Conservation (phyloP, 2,113 vertebrate species). For the Accipiter virgatus region DNA sequence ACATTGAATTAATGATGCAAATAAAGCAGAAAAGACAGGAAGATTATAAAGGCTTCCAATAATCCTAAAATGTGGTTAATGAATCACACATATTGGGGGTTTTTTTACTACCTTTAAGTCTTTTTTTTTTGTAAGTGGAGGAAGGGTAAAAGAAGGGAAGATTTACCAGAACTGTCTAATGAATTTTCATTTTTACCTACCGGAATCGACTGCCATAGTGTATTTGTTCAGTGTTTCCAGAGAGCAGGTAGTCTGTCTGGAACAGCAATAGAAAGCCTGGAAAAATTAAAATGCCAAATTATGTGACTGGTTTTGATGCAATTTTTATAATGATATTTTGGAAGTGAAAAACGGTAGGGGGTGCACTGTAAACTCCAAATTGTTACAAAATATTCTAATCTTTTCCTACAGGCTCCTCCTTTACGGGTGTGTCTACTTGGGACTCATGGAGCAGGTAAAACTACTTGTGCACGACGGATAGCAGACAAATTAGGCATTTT, state of each 20-base stretch:
- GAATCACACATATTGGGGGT: not conserved
- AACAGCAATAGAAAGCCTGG: not conserved
- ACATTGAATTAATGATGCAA: not conserved
- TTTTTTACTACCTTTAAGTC: not conserved
- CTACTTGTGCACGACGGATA: constrained; percentile 76
- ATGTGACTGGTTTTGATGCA: not conserved
- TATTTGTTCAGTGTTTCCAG: not conserved
- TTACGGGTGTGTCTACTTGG: constrained; percentile 86
- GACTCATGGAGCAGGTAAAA: constrained; percentile 86
- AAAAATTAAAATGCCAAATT: not conserved
- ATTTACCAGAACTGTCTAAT: not conserved
- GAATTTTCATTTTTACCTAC: not conserved
- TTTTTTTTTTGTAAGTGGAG: not conserved
- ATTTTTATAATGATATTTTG: not conserved
- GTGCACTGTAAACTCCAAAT: not conserved
- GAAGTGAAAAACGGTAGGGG: not conserved
- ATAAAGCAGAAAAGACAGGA: not conserved
- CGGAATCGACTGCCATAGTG: not conserved
- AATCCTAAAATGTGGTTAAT: not conserved
- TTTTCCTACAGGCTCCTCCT: constrained; percentile 80
- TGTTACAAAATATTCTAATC: not conserved
- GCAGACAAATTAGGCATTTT: constrained; percentile 87
- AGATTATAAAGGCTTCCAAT: not conserved
- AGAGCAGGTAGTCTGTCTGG: not conserved
- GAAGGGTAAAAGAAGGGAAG: not conserved